Base-by-base conservation (phyloP, 2,797 vertebrate species). In the Sibirionetta formosa region DNA sequence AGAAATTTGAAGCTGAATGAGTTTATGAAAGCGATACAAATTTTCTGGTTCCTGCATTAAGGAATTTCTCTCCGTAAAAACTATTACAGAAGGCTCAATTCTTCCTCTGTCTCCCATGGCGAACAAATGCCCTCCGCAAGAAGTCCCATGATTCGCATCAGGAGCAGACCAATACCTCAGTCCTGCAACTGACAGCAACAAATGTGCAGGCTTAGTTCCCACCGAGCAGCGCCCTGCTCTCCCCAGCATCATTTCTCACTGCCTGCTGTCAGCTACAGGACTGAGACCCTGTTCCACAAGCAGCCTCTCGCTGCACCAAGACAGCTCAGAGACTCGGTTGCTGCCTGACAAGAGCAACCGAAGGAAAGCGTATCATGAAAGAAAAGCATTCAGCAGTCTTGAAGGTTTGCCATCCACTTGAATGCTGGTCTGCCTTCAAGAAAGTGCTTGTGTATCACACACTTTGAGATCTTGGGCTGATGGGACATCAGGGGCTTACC, bases 181-280 rank as follows among this genome's bases (percentile, higher is more conserved):
- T 60, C 33, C 63, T 40, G 86, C 24, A 71, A 3, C 8, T 56
- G 73, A 73, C 63, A 79, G 58, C 50, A 60, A 61, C 58, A 35
- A 70, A 42, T 0, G 65, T 2, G 54, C 61, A 20, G 65, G 68
- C 40, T 70, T 79, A 3, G 36, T 0, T 82, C 26, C 23, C n/a
- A 17, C 48, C 0, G 10, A 40, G 54, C 87, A 64, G 58, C 0
- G 1, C 48, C 40, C 27, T 0, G 4, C 54, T 44, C 38, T 22
- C 69, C 29, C 73, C 19, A 20, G 54, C 22, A 66, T 35, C 9
- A 0, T 44, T 57, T 38, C 56, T 50, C 82, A 11, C n/a, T 3
- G 78, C 19, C n/a, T 40, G 86, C 82, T 48, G 82, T 9, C 75
- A 50, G 1, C 54, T 35, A 19, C 14, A 8, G 53, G 17, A 12